These are phyloP conservation scores for Hoplodrina ambigua DNA, from an alignment of 2,888 invertebrate genomes.

Conservation along the genomic window DNA sequence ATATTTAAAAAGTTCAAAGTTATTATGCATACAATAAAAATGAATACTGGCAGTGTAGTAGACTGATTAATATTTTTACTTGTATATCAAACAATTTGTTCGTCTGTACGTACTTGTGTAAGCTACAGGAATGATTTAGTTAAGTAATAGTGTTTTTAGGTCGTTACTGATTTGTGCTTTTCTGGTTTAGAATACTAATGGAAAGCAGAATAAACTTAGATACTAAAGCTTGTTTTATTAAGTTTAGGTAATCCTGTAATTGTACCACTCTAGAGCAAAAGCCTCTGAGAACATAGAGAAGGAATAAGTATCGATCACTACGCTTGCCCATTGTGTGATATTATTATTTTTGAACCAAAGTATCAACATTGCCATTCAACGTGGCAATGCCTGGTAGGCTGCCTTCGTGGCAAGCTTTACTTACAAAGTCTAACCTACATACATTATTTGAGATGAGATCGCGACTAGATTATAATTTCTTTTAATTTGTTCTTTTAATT, in stretches of 20 bases:
- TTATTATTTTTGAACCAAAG: too few species aligned
- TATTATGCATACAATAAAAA: neutral
- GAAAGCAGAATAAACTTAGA: conserved; percentile 13
- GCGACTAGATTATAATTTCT: too few species aligned
- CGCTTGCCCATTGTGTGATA: too few species aligned
- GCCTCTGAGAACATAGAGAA: neutral
- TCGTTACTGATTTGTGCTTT: conserved; percentile 43
- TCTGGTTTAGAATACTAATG: conserved; percentile 48
- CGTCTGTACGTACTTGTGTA: conserved; percentile 35
- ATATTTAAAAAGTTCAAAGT: too few species aligned
- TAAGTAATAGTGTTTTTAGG: conserved; percentile 50
- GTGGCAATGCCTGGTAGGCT: too few species aligned
- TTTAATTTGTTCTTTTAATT: too few species aligned
- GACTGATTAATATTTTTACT: neutral
- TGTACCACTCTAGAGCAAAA: neutral
- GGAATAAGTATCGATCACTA: neutral
- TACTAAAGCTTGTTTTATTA: conserved; percentile 12
- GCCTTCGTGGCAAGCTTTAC: too few species aligned
- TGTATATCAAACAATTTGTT: neutral
- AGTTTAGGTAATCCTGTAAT: conserved; percentile 1
- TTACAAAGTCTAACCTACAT: too few species aligned
- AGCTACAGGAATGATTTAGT: conserved; percentile 43
- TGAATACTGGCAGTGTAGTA: neutral
- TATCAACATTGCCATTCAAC: too few species aligned
- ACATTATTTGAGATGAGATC: too few species aligned